Evolutionary conservation across 2,888 invertebrate genomes (phyloP).

Genomic region (Standfussiana lucernea): DNA sequence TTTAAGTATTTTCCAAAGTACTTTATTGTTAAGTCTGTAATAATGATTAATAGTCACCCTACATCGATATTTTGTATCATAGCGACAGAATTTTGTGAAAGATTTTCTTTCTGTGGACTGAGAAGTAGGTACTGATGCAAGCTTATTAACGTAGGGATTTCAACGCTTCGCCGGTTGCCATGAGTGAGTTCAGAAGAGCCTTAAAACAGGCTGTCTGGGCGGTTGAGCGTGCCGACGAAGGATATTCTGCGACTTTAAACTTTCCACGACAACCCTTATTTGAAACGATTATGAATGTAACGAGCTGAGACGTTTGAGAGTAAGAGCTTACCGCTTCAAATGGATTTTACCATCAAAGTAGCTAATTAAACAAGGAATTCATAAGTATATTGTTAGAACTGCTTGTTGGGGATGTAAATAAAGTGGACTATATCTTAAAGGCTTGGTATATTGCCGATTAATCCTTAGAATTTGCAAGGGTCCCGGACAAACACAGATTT

Average conservation of each 20-base stretch:
- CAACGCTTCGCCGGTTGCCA: slow-evolving; percentile 6
- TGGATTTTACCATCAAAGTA: neutral
- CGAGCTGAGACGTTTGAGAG: slow-evolving; percentile 44
- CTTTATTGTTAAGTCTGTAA: slow-evolving; percentile 29
- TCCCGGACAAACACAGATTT: no score
- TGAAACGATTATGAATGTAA: slow-evolving; percentile 13
- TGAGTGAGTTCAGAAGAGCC: slow-evolving; percentile 16
- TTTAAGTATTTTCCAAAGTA: slow-evolving; percentile 33
- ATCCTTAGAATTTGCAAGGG: no score
- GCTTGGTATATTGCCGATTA: no score
- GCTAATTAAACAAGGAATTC: slow-evolving; percentile 1
- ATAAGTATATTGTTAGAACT: no score
- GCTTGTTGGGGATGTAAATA: no score
- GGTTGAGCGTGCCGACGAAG: slow-evolving; percentile 11
- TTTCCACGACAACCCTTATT: slow-evolving; percentile 11
- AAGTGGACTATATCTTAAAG: no score
- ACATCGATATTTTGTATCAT: slow-evolving; percentile 95
- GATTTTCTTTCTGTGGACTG: slow-evolving; percentile 96
- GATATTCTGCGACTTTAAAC: slow-evolving; percentile 27
- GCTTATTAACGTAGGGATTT: slow-evolving; percentile 2
- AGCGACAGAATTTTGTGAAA: slow-evolving; percentile 96
- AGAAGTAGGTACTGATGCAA: slow-evolving; percentile 90
- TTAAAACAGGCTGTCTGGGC: slow-evolving; percentile 5
- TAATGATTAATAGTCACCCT: slow-evolving; percentile 88
- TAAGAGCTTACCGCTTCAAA: slow-evolving; percentile 1